Base-by-base conservation (phyloP, 1,140 invertebrate species). In the Cotesia typhae region DNA sequence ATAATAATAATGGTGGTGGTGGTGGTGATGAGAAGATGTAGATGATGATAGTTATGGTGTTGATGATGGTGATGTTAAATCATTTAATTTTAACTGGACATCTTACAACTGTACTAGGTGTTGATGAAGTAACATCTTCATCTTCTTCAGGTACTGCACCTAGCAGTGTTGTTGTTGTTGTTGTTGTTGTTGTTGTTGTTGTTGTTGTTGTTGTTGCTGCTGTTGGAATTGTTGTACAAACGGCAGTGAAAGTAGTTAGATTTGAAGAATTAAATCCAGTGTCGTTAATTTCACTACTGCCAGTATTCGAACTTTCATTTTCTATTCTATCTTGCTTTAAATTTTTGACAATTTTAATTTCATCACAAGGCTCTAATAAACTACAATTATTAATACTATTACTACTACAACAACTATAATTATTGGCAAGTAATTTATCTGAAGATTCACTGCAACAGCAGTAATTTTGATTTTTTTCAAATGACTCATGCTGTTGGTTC, bases 71-170 rank as follows among this genome's bases (percentile, higher is more conserved):
- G 4, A 37, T 64, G n/a, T 66, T 10, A 10, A 64, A 51, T 70
- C 47, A 61, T 63, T 3, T 9, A 47, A 47, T 47, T 47, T 47
- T 47, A 47, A 47, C 17, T 53, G 38, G 36, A 60, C 47, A 41
- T 80, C 82, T 77, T 72, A 84, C 83, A 61, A 84, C 82, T 20
- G 83, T 90, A 82, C 90, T 92, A 12, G 91, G 91, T 41, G 91
- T 92, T 74, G 91, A 89, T 5, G 91, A 92, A 76, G 84, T 87
- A 65, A 82, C 87, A 76, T 88, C 83, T 76, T 89, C 89, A 67
- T 92, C 90, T 79, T 92, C 91, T 78, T 92, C 91, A 4, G 90
- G 90, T 61, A 92, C 91, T 1, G 91, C 89, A 20, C 77, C 89
- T 67, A 84, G 83, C 80, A 76, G 85, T 78, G 77, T 85, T 74